phyloP scores from a whole-genome alignment of 1,140 invertebrate species.

The Leucophenga varia region DNA sequence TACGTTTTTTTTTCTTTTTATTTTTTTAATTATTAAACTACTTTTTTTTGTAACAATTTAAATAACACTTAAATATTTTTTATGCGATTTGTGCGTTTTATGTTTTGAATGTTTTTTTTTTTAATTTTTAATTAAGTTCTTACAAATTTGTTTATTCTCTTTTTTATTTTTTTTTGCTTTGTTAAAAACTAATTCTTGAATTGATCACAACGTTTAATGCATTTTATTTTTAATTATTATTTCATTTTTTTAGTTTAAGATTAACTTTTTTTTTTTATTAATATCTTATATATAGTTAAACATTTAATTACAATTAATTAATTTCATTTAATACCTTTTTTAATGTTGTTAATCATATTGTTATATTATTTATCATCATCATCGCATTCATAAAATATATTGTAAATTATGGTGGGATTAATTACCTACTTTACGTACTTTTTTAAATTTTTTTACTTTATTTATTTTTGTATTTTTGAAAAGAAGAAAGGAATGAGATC shows the following conservation, averaged over 20 bases:
- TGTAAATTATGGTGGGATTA: constrained; percentile 56
- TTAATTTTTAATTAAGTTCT: no score
- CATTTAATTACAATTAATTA: no score
- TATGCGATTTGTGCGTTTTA: no score
- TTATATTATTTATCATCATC: constrained; percentile 21
- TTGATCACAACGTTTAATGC: constrained; percentile 53
- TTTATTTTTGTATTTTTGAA: no score
- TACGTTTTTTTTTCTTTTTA: no score
- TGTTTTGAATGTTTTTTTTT: no score
- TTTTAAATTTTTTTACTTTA: constrained; percentile 9
- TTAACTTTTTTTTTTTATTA: not conserved
- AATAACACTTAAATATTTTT: no score
- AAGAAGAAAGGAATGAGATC: no score
- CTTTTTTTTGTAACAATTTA: no score
- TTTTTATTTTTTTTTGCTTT: not conserved
- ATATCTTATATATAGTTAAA: not conserved
- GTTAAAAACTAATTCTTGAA: constrained; percentile 50
- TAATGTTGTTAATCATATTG: constrained; percentile 25
- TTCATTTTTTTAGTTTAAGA: not conserved
- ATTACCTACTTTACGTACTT: constrained; percentile 46
- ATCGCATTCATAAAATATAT: constrained; percentile 38
- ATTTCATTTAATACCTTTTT: constrained; percentile 1
- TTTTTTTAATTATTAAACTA: no score
- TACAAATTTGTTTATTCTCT: no score
- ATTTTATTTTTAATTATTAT: constrained; percentile 15